phyloP scores from a whole-genome alignment of 2,113 vertebrate species.

The Phalacrocorax pelagicus region DNA sequence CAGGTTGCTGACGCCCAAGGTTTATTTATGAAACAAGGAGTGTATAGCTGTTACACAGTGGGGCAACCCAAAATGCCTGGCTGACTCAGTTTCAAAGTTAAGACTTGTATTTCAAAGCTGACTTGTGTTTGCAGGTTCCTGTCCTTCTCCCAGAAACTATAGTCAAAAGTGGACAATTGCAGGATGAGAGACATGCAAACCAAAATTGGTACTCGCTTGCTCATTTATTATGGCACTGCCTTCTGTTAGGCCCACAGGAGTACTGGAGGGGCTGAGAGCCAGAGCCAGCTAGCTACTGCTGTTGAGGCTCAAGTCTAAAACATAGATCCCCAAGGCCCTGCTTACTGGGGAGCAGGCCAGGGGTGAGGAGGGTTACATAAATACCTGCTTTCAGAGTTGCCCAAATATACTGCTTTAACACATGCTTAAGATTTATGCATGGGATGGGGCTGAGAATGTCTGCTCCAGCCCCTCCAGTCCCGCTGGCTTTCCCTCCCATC shows the following conservation, averaged over 20 bases:
- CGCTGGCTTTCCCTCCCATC: neutral
- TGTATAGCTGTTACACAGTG: neutral
- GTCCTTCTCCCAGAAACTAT: neutral
- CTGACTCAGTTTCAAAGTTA: neutral
- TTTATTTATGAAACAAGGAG: neutral
- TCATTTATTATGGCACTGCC: neutral
- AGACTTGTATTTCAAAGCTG: neutral
- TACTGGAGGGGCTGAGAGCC: rapidly evolving
- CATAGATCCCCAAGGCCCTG: neutral
- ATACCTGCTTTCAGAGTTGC: neutral
- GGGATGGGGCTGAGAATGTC: neutral
- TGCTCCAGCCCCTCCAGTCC: neutral
- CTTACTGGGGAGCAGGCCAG: neutral
- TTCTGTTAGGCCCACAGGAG: neutral
- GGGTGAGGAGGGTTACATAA: neutral
- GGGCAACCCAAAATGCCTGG: neutral
- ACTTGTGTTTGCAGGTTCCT: neutral
- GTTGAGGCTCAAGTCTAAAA: neutral
- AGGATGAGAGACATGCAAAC: neutral
- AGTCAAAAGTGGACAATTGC: neutral
- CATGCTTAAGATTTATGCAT: neutral
- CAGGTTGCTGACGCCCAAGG: neutral
- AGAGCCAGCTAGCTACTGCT: neutral
- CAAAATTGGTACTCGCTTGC: neutral
- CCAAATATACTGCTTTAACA: neutral